Evolutionary conservation across 2,888 invertebrate species (phyloP).

Genomic region (Ramazzottius varieornatus): DNA sequence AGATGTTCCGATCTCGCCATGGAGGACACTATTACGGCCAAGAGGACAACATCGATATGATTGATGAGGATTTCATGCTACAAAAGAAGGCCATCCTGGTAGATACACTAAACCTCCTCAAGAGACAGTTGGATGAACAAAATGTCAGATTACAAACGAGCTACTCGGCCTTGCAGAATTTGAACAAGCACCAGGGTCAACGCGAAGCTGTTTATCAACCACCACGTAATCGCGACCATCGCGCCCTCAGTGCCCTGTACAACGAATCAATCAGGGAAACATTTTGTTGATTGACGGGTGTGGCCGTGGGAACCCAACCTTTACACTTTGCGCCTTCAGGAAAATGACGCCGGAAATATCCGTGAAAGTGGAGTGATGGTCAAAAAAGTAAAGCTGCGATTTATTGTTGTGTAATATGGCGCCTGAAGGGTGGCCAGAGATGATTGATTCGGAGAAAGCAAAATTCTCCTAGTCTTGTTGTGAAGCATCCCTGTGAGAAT

Average conservation of each 20-base stretch:
- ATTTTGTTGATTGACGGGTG: background rate
- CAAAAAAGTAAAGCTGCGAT: no score
- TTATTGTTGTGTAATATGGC: no score
- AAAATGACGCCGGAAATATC: no score
- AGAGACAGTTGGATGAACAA: background rate
- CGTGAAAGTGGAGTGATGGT: no score
- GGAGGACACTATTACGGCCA: background rate
- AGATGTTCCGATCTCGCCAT: background rate
- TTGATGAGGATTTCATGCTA: background rate
- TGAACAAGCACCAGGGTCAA: background rate
- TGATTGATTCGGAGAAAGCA: no score
- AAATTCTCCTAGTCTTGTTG: no score
- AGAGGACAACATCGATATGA: background rate
- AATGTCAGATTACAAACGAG: background rate
- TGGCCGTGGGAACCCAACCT: no score
- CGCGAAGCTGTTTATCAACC: background rate
- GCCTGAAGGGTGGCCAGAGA: no score
- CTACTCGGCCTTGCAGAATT: background rate
- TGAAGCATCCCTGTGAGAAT: no score
- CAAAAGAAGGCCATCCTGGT: background rate
- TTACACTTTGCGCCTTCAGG: no score
- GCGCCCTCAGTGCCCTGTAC: constrained; percentile 1
- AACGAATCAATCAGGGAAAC: background rate
- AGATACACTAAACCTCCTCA: background rate
- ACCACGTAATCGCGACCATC: background rate